Conservation (phyloP, 23 tunicate species). For the Ciona savignyi region DNA sequence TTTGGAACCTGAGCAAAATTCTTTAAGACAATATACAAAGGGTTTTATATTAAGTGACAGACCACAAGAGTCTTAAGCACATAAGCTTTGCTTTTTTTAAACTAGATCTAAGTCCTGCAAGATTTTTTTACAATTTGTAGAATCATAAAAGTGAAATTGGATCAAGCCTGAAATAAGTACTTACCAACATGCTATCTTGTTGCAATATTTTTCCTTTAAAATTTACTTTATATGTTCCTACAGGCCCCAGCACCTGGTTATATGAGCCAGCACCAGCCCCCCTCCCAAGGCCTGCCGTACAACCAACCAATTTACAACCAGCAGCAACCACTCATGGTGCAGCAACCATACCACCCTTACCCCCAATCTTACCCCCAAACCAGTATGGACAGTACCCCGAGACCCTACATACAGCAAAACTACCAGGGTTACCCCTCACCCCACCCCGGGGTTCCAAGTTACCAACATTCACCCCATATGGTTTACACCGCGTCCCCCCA, state of each 20-base stretch:
- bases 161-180: no score
- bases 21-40: no score
- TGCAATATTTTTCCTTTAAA: background rate
- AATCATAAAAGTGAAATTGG: no score
- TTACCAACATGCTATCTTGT: no score
- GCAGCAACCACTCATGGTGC: conserved; percentile 19
- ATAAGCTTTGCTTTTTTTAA: no score
- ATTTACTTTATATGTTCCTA: no score
- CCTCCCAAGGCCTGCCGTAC: conserved; percentile 34
- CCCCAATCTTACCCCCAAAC: conserved; percentile 1
- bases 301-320: conserved; percentile 10
- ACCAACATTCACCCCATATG: conserved; percentile 34
- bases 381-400: background rate
- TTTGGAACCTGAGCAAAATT: no score
- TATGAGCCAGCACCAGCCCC: background rate
- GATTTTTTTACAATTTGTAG: no score
- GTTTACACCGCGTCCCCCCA: conserved; percentile 42
- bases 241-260: background rate
- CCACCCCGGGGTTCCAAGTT: conserved; percentile 24
- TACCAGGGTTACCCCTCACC: conserved; percentile 21
- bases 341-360: conserved; percentile 16
- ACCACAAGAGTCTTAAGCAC: no score
- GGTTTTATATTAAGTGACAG: no score
- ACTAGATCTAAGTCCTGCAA: no score
- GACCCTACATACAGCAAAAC: conserved; percentile 37